Evolutionary conservation across 2,113 vertebrate genomes (phyloP), one percentile per base, ranked within the genome.

Genomic region (Bagarius yarrelli): DNA sequence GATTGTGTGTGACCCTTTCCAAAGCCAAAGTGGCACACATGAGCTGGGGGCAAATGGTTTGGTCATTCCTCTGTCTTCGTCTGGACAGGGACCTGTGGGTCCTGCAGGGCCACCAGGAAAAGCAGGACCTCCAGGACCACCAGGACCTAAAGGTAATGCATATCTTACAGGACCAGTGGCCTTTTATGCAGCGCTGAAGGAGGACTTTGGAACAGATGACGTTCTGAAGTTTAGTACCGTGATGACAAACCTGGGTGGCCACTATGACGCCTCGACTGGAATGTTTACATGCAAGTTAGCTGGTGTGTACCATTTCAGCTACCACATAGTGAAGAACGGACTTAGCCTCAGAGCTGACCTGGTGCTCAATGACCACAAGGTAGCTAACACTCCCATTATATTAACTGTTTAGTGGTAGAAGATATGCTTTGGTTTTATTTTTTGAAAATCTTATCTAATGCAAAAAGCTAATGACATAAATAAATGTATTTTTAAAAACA

Each of bases 1-100:
- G 34, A 60, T 88, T 27, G 84, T 83, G 61, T 88, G 87, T 71
- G 85, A 88, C 80, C 85, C 87, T 32, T 81, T 70, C 67, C 69
- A 66, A 47, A 14, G 61, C 52, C 55, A 74, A 40, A 72, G 72
- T 8, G 32, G 47, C 1, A 70, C 55, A 30, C 27, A 57, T 5
- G 80, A 77, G 67, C 30, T 56, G 23, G 78, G 61, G 11, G 75
- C 30, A 8, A 81, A 83, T 55, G 87, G 81, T 8, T 25, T 86
- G 30, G 87, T 87, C 64, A 87, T 88, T 25, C 87, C 85, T 3
- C 77, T 88, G 2, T 63, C 81, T 21, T 74, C 85, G 5, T 83
- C 83, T 56, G 80, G 69, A 61, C 40, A 25, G 9, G 87, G 85
- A 16, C 64, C 63, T 18, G 55, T 56, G 6, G 86, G 86, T 40